These are phyloP conservation scores for Siphlonurus alternatus DNA, from an alignment of 2,888 invertebrate species.

Conservation along the genomic window DNA sequence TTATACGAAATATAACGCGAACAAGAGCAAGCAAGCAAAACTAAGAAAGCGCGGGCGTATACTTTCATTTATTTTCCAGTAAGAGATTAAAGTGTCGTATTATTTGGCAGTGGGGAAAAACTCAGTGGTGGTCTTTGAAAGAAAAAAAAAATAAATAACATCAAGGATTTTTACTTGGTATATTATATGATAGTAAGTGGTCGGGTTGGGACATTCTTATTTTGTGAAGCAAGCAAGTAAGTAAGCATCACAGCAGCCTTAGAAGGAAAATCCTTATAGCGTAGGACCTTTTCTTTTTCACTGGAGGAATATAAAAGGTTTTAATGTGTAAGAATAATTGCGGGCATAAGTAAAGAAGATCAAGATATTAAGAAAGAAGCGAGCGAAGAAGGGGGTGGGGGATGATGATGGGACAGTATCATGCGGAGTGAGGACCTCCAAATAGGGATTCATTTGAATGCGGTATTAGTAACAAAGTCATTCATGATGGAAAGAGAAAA, in stretches of 20 bases:
- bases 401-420: background rate
- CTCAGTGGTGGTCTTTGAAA: background rate
- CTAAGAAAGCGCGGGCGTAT: background rate
- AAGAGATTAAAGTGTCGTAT: conserved; percentile 4
- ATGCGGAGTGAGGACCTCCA: background rate
- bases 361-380: background rate
- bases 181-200: background rate
- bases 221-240: background rate
- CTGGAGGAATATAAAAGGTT: conserved; percentile 22
- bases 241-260: background rate
- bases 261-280: background rate
- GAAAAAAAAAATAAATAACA: background rate
- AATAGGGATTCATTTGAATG: background rate
- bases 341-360: conserved; percentile 27
- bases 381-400: background rate
- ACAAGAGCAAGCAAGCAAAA: background rate
- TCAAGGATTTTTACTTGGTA: background rate
- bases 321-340: conserved; percentile 32
- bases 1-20: background rate
- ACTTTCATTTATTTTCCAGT: conserved; percentile 1
- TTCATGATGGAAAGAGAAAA: background rate
- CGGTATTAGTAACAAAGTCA: background rate
- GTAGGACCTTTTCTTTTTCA: background rate
- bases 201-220: background rate
- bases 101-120: background rate